phyloP scores from a whole-genome alignment of 1,140 invertebrate genomes.

The Heterodera schachtii region DNA sequence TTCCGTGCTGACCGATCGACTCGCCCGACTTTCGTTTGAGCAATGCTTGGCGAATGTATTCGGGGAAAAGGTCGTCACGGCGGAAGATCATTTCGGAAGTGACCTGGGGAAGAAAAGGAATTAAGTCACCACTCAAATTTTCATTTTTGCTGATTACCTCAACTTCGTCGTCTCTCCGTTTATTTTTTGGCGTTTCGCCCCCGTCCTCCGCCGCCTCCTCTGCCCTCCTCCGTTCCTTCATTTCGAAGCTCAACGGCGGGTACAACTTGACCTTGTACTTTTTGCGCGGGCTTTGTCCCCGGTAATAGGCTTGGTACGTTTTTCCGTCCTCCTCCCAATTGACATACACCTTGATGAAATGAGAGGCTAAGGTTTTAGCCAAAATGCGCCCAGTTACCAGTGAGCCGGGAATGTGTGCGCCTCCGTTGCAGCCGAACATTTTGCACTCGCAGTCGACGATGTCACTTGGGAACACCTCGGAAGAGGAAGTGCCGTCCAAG shows the following conservation, averaged over 20 bases:
- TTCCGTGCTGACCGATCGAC: neutral
- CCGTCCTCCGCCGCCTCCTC: neutral
- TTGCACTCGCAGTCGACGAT: slow-evolving; percentile 41
- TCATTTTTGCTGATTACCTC: neutral
- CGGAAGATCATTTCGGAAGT: slow-evolving; percentile 9
- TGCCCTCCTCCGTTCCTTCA: neutral
- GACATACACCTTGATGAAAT: slow-evolving; percentile 33
- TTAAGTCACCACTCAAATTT: neutral
- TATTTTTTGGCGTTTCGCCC: neutral
- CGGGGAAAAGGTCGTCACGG: slow-evolving; percentile 27
- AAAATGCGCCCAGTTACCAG: slow-evolving; percentile 12
- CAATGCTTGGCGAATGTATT: slow-evolving; percentile 25
- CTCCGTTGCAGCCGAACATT: slow-evolving; percentile 39
- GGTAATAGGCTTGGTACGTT: slow-evolving; percentile 36
- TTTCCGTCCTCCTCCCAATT: slow-evolving; percentile 31
- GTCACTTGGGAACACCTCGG: slow-evolving; percentile 36
- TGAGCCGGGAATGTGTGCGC: slow-evolving; percentile 37
- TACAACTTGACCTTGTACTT: slow-evolving; percentile 22
- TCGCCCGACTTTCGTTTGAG: slow-evolving; percentile 25
- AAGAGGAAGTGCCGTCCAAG: slow-evolving; percentile 34
- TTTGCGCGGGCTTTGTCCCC: slow-evolving; percentile 28
- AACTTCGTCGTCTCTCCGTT: slow-evolving; percentile 8
- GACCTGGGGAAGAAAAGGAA: neutral
- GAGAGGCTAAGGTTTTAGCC: neutral
- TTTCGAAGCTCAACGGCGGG: neutral